phyloP scores from a whole-genome alignment of 2,113 vertebrate species.

The Elaphurus davidianus region DNA sequence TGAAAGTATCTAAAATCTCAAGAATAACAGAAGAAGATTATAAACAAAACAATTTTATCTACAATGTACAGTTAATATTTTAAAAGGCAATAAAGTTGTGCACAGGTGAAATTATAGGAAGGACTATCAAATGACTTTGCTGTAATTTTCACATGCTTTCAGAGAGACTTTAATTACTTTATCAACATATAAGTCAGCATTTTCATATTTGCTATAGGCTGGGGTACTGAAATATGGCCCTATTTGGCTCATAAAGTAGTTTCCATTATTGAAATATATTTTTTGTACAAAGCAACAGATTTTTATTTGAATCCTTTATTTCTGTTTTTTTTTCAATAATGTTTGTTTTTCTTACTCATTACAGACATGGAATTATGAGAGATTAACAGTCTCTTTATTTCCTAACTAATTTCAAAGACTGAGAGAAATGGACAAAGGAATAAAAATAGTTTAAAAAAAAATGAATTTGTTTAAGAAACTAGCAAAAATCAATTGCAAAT shows the following conservation, averaged over 20 bases:
- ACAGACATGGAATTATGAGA: background rate
- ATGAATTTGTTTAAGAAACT: background rate
- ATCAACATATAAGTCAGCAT: background rate
- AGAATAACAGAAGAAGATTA: background rate
- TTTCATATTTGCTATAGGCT: background rate
- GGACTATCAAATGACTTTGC: background rate
- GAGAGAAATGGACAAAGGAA: background rate
- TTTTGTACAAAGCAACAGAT: background rate
- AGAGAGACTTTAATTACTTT: background rate
- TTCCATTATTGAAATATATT: background rate
- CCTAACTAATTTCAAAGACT: background rate
- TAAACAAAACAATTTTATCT: background rate
- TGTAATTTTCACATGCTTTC: background rate
- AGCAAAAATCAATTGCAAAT: background rate
- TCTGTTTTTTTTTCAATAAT: background rate
- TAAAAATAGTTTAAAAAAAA: background rate
- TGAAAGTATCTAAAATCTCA: background rate
- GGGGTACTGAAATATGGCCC: background rate
- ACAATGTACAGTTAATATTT: background rate
- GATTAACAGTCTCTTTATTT: background rate
- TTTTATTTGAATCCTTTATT: background rate
- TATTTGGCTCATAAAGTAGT: background rate
- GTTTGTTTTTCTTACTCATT: background rate
- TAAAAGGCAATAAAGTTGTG: background rate
- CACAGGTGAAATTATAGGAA: background rate